Conservation (phyloP, 2,113 vertebrate species). For the Acrocephalus kingi region DNA sequence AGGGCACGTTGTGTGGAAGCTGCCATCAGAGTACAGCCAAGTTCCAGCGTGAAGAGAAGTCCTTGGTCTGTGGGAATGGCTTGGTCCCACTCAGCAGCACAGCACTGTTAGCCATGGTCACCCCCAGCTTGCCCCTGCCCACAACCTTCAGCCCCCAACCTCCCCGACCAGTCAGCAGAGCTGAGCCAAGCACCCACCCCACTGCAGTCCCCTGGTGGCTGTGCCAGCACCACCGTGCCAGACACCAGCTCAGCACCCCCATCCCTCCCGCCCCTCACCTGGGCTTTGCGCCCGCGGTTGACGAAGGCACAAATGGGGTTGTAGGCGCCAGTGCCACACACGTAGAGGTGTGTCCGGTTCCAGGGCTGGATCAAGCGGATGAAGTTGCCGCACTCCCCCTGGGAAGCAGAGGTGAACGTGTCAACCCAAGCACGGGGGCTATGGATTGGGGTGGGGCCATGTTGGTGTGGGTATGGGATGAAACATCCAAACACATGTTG, state of each 20-base stretch:
- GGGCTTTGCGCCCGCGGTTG: conserved; percentile 92
- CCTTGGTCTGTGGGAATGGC: background rate
- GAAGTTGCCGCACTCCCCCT: conserved; percentile 99
- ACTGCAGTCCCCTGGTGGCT: accelerated
- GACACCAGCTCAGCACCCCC: background rate
- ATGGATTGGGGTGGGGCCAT: accelerated
- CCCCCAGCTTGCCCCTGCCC: background rate
- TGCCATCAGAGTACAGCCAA: background rate
- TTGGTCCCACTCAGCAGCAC: background rate
- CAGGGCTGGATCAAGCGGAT: conserved; percentile 98
- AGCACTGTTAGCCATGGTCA: background rate
- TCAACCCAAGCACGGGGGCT: background rate
- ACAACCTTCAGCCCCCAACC: background rate
- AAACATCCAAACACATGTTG: too few species aligned
- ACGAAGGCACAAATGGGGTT: conserved; percentile 96
- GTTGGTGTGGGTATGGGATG: too few species aligned
- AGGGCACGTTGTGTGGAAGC: background rate
- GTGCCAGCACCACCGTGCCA: accelerated
- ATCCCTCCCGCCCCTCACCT: conserved; percentile 79
- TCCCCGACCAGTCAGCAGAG: background rate
- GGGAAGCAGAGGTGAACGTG: background rate
- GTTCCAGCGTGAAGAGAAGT: background rate
- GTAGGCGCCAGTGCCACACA: conserved; percentile 96
- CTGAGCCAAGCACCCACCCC: background rate
- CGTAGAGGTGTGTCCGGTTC: conserved; percentile 97